Base-by-base conservation (phyloP, 2,113 vertebrate species). In the Antechinus flavipes region DNA sequence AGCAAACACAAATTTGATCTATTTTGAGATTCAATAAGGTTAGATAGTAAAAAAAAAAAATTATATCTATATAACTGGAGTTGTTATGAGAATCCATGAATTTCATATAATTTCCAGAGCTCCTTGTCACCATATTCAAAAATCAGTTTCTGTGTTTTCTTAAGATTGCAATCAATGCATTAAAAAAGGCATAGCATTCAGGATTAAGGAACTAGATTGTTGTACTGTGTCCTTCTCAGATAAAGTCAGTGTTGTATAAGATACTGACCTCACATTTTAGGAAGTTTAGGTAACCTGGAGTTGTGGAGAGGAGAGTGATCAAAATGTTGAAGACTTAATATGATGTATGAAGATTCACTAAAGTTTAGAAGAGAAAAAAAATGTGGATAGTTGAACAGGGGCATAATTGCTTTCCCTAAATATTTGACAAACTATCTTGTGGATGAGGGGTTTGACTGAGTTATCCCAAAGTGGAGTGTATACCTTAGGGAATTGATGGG, bases 21-120 rank as follows among this genome's bases (percentile, higher is more conserved):
- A 42, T 42, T 16, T 26, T 84, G 68, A 84, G 35, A 42, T 42
- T 35, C 68, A 95, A 46, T 96, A 90, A 90, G 49, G 96, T 56
- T 93, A 92, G 68, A 93, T n/a, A 92, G 56, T 50, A 49, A 90
- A 7, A 42, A 42, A 42, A 42, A 42, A 42, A 42, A 42, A 50
- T 50, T 50, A 50, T 50, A 7, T 52, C 11, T 52, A 61, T 56
- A 97, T 90, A 94, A 93, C 91, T 58, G 90, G 25, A 26, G 24
- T 30, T 95, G 91, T 53, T 68, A 27, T 92, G 94, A 91, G 91
- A 91, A 91, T 92, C 84, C 22, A 94, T 25, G 91, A 68, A 94
- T 93, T 94, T 95, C 56, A 91, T 46, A 92, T 22, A 84, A 35
- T 90, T 93, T 89, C 3, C 49, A 95, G 90, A 96, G 19, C 58